Conservation (phyloP, 2,888 invertebrate genomes). For the Danaus chrysippus region DNA sequence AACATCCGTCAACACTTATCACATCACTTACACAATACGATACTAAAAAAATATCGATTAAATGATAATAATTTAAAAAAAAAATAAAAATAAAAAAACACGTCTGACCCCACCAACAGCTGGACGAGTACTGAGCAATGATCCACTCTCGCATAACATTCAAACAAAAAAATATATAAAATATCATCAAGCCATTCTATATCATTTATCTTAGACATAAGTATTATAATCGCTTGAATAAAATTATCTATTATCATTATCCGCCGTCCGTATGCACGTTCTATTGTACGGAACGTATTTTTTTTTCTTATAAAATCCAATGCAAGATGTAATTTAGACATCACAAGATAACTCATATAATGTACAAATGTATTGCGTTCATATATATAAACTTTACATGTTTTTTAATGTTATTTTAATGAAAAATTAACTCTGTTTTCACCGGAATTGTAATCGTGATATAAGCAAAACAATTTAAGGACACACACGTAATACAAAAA, state of each 20-base stretch:
- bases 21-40: slow-evolving; percentile 22
- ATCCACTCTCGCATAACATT: slow-evolving; percentile 17
- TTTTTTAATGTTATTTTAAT: no score
- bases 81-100: slow-evolving; percentile 4
- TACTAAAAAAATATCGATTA: background rate
- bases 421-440: no score
- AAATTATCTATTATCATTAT: background rate
- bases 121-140: slow-evolving; percentile 18
- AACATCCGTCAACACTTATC: slow-evolving; percentile 19
- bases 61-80: background rate
- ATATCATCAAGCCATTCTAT: slow-evolving; percentile 12
- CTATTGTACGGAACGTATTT: background rate
- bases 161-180: slow-evolving; percentile 13
- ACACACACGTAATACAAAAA: no score
- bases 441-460: no score
- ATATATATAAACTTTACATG: no score
- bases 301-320: no score
- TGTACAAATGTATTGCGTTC: no score
- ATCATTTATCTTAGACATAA: background rate
- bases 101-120: slow-evolving; percentile 16
- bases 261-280: slow-evolving; percentile 16
- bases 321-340: no score
- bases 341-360: no score
- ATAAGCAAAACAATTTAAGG: no score
- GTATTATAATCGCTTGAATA: slow-evolving; percentile 8